Evolutionary conservation across 1,140 invertebrate genomes (phyloP).

Genomic region (Phymorhynchus buccinoides): DNA sequence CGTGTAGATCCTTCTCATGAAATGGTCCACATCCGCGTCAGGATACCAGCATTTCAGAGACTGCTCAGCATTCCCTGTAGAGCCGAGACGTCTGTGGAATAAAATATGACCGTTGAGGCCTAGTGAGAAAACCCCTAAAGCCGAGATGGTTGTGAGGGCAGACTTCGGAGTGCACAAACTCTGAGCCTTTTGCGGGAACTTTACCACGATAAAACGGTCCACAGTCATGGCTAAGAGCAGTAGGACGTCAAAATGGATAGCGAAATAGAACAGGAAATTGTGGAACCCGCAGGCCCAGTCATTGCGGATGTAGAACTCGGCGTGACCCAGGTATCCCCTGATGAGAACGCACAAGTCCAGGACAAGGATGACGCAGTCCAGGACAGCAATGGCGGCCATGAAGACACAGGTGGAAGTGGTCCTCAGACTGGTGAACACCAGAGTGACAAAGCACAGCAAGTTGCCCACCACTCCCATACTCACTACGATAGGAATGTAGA

Average conservation of each 20-base stretch:
- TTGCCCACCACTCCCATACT: neutral
- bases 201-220: slow-evolving; percentile 60
- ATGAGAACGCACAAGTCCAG: slow-evolving; percentile 38
- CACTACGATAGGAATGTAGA: slow-evolving; percentile 7
- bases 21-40: slow-evolving; percentile 5
- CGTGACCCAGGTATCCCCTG: slow-evolving; percentile 22
- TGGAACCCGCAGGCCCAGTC: slow-evolving; percentile 41
- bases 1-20: slow-evolving; percentile 32
- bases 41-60: neutral
- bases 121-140: slow-evolving; percentile 36
- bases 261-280: slow-evolving; percentile 52
- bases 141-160: slow-evolving; percentile 38
- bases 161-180: slow-evolving; percentile 37
- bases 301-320: slow-evolving; percentile 20
- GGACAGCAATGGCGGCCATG: slow-evolving; percentile 59
- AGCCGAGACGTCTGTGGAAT: neutral
- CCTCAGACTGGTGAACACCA: slow-evolving; percentile 53
- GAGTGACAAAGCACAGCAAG: slow-evolving; percentile 54
- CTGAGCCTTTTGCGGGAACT: slow-evolving; percentile 53
- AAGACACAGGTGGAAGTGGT: slow-evolving; percentile 63
- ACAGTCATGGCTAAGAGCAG: slow-evolving; percentile 62
- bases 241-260: slow-evolving; percentile 56
- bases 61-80: neutral
- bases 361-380: slow-evolving; percentile 57
- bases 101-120: slow-evolving; percentile 30